Base-by-base conservation (phyloP, 2,888 invertebrate genomes). In the Hypomecis atomaria region DNA sequence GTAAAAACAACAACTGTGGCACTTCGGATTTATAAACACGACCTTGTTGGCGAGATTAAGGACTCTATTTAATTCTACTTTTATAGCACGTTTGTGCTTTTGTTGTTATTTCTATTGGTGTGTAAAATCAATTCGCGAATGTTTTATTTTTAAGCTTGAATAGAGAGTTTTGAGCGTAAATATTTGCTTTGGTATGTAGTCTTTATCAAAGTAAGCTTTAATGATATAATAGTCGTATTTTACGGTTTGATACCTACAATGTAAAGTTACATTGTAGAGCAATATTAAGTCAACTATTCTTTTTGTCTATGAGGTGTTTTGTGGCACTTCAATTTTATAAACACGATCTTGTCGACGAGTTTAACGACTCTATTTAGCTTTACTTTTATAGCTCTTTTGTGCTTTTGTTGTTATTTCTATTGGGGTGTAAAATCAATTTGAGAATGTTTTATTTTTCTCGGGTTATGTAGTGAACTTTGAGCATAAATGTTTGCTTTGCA, bases 241-340 rank as follows among this genome's bases (percentile, higher is more conserved):
- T 23, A 23, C 23, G 23, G 23, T 23, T 1, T 23, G 23, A 23
- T 23, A n/a, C n/a, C n/a, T n/a, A 23, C 23, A 23, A 23, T 23
- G 23, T 23, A 23, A 23, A 23, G n/a, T n/a, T 23, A 23, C 23
- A 23, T 2, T 23, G 1, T 23, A 23, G n/a, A n/a, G 23, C 3
- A 1, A 23, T 23, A 2, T 23, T 23, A 23, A 23, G 23, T 23
- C 23, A 2, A 23, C 23, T 23, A 2, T 23, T 23, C 23, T 23
- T 2, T 23, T 23, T 23, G 23, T 23, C 23, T 23, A 23, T 87
- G 84, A 82, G 76, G 79, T 80, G 81, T 83, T 76, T 75, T 79
- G 72, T 78, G 70, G 65, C 70, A 71, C 71, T 74, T 70, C 70
- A 66, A 67, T 71, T 73, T 75, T 65, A 73, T 71, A 72, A 74